These are phyloP conservation scores for Spinus olivaceus DNA, from an alignment of 2,797 vertebrate species.

Conservation along the genomic window DNA sequence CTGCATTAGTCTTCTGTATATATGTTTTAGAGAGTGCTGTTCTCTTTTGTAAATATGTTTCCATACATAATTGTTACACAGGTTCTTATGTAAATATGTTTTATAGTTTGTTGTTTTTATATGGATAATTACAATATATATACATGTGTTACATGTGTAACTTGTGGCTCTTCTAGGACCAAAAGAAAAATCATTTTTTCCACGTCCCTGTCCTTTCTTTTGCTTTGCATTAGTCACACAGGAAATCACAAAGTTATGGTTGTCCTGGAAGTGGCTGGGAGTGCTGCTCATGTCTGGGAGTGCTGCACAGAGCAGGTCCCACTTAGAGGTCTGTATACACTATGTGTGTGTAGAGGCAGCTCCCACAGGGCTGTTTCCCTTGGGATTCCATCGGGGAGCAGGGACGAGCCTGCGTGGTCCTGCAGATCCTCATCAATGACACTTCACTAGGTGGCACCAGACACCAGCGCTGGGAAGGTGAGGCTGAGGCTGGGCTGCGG, in stretches of 20 bases:
- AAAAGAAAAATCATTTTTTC: too few species aligned
- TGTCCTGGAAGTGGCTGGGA: too few species aligned
- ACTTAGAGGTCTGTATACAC: background rate
- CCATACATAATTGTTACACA: too few species aligned
- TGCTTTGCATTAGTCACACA: too few species aligned
- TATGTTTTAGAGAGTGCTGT: background rate
- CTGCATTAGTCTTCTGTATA: background rate
- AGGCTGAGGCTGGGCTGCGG: accelerated
- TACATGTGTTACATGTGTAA: background rate
- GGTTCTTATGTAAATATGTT: background rate
- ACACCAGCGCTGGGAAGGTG: background rate
- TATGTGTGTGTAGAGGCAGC: accelerated
- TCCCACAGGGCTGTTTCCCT: too few species aligned
- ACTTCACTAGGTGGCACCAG: constrained; percentile 49
- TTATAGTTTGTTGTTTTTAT: too few species aligned
- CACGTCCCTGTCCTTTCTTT: too few species aligned
- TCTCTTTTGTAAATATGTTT: background rate
- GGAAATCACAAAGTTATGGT: too few species aligned
- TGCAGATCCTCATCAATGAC: background rate
- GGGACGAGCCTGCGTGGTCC: accelerated
- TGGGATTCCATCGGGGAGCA: accelerated
- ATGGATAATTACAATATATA: background rate
- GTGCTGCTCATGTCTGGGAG: too few species aligned
- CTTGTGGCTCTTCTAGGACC: background rate
- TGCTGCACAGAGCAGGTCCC: background rate